Evolutionary conservation across 2,888 invertebrate species (phyloP), one percentile per base, ranked within the genome.

Genomic region (Uloborus plumipes): DNA sequence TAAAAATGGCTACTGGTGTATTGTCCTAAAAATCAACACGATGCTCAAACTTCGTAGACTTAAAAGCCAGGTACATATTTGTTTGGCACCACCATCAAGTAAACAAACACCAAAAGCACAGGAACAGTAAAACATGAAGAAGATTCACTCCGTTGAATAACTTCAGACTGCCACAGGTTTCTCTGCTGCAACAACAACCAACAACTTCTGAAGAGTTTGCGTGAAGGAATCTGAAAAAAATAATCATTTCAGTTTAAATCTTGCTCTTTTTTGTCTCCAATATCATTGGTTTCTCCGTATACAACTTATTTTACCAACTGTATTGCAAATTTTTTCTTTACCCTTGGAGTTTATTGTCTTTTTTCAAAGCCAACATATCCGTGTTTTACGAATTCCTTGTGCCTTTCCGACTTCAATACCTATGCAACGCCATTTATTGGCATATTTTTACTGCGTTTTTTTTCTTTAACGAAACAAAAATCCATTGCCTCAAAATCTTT

Each of bases 121-220:
- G 74, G 74, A 80, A 80, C 80, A 64, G 67, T 61, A 26, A 71
- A 55, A 71, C 31, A 20, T 58, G 50, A 50, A 59, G 58, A 16
- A 31, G 39, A 67, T 49, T 11, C 67, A 47, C n/a, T 15, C 22
- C 47, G 18, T 69, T 80, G 39, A 75, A 65, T 75, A 65, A 67
- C 69, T 81, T 84, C 73, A 85, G 64, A 85, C 84, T n/a, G 53
- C 84, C 22, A 77, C 72, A n/a, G 93, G 91, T 90, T 93, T 93
- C 86, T 92, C 89, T 88, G 94, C 93, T 86, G 93, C 93, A 86
- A 94, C 92, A 85, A 94, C 94, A 89, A 94, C 90, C 88, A 94
- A 91, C 87, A 93, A 88, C 89, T 93, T 93, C 89, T 94, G 94
- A 85, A 94, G 90, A 87, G 91, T 90, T 87, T 90, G 90, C 39